These are phyloP conservation scores for Pampusana beccarii DNA, from an alignment of 2,113 vertebrate species.

Conservation along the genomic window DNA sequence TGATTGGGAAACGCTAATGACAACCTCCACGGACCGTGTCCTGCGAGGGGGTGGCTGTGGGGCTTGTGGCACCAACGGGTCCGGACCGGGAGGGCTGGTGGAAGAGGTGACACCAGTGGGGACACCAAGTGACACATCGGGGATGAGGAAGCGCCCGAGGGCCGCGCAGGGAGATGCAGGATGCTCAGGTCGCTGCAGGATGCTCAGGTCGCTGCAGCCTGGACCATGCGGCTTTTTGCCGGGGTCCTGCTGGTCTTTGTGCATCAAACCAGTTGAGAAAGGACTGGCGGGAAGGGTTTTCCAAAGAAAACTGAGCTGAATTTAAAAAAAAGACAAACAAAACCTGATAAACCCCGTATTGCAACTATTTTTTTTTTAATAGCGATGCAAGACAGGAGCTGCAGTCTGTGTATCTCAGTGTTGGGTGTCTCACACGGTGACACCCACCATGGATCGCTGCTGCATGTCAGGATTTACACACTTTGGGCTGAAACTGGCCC, in stretches of 20 bases:
- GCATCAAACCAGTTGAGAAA: neutral
- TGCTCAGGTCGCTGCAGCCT: neutral
- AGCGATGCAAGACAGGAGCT: fast-evolving
- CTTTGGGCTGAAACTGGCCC: neutral
- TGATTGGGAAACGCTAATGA: constrained; percentile 50
- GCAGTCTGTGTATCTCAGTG: neutral
- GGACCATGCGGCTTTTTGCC: fast-evolving
- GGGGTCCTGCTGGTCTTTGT: neutral
- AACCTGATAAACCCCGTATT: neutral
- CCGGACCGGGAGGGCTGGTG: no score
- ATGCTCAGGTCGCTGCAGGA: neutral
- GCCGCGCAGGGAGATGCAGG: fast-evolving
- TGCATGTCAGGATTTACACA: neutral
- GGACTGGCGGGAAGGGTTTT: neutral
- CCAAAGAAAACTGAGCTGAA: neutral
- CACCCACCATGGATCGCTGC: fast-evolving
- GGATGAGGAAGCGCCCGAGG: neutral
- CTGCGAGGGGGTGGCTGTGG: neutral
- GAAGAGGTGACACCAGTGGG: neutral
- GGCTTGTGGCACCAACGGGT: neutral
- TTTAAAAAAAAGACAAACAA: neutral
- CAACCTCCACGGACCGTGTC: neutral
- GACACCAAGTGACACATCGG: neutral
- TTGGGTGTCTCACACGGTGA: neutral
- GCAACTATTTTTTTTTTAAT: neutral